Evolutionary conservation across 2,797 vertebrate genomes (phyloP), one percentile per base, ranked within the genome.

Genomic region (Brachymystax lenok): DNA sequence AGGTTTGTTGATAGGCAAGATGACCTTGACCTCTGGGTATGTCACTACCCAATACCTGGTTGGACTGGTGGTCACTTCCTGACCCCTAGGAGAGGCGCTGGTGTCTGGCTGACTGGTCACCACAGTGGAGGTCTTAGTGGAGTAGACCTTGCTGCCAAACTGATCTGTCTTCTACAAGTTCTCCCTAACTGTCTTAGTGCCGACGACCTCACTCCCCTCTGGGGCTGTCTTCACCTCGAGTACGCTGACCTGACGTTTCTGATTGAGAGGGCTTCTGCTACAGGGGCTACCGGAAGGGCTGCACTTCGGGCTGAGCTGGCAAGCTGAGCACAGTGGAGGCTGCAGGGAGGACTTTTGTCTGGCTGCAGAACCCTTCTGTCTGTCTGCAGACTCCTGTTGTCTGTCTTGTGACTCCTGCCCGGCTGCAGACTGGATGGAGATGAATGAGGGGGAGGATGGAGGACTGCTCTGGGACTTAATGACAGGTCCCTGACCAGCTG

Each of bases 351-450:
- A 79, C 54, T 24, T 24, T 12, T 21, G 21, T 13, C 59, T 17
- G 19, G 7, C 17, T 10, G 59, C 59, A 1, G 85, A 46, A 46
- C 40, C 10, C n/a, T 24, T 24, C 3, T 10, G 21, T 24, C 59
- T 17, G 19, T 4, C 17, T 10, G 59, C 59, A 1, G 87, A 79
- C 54, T 95, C 92, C 8, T 24, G n/a, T 24, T 10, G 8, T 24
- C 59, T 17, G 19, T 12, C 2, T 10, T 21, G 21, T 1, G 85
- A 77, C 0, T 82, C 85, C 83, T 95, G 96, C 84, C 94, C 95
- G 24, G 94, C 93, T 70, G 95, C 95, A 1, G 96, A 98, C 71
- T 97, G 94, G 2, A 97, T 96, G 64, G 96, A 93, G 87, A 97
- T 98, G 75, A 96, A 98, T 5, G 94, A 95, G 16, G 96, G 97